Evolutionary conservation across 2,113 vertebrate species (phyloP).

Genomic region (Thunnus thynnus): DNA sequence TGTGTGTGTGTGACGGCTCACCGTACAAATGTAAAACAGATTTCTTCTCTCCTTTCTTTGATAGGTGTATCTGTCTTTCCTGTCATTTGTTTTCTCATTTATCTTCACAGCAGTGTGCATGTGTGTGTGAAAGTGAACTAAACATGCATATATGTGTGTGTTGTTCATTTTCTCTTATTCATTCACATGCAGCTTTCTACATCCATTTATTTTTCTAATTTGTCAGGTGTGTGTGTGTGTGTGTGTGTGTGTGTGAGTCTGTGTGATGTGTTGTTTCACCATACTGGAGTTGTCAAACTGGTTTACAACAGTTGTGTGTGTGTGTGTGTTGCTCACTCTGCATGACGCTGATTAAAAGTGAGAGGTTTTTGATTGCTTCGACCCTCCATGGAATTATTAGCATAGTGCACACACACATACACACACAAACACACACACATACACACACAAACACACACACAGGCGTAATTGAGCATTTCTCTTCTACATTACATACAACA

Average conservation of each 20-base stretch:
- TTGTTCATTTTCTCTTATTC: background rate
- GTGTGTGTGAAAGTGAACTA: background rate
- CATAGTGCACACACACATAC: constrained; percentile 33
- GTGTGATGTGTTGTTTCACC: constrained; percentile 11
- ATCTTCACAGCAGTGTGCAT: constrained; percentile 5
- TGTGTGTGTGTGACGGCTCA: constrained; percentile 24
- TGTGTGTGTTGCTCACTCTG: constrained; percentile 28
- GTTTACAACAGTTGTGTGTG: background rate
- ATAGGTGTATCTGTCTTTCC: constrained; percentile 25
- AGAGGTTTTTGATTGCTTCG: constrained; percentile 77
- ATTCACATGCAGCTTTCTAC: background rate
- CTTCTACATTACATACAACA: constrained; percentile 60
- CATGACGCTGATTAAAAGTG: constrained; percentile 78
- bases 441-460: constrained; percentile 12
- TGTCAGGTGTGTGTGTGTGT: constrained; percentile 24
- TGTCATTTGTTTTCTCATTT: constrained; percentile 21
- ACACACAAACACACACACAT: constrained; percentile 16
- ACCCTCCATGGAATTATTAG: constrained; percentile 74
- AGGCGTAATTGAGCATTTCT: constrained; percentile 71
- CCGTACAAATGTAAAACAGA: constrained; percentile 41
- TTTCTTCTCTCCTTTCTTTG: constrained; percentile 28
- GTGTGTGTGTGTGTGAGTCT: background rate
- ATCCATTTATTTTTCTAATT: constrained; percentile 38
- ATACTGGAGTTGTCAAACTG: constrained; percentile 53
- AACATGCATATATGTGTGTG: background rate